phyloP scores from a whole-genome alignment of 2,113 vertebrate species.

The Rhipidura dahli region DNA sequence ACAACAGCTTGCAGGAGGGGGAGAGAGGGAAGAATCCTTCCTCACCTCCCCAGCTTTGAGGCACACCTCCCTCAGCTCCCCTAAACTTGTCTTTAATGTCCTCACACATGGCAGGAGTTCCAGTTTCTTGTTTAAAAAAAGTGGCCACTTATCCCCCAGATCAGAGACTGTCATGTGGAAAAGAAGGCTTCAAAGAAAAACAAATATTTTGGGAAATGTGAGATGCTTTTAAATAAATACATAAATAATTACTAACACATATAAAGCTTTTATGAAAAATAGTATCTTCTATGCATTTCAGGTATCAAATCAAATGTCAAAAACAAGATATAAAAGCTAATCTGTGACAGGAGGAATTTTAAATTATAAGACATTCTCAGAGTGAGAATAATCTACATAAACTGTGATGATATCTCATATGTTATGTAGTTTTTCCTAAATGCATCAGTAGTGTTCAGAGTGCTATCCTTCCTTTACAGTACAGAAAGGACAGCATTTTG shows the following conservation, averaged over 20 bases:
- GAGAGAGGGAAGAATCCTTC: slow-evolving; percentile 44
- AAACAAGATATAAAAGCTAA: background rate
- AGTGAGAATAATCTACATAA: slow-evolving; percentile 22
- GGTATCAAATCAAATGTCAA: background rate
- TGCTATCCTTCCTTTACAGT: background rate
- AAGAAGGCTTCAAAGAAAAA: background rate
- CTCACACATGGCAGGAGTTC: slow-evolving; percentile 18
- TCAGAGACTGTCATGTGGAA: background rate
- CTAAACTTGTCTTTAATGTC: slow-evolving; percentile 33
- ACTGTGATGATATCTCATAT: background rate
- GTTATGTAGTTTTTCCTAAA: background rate
- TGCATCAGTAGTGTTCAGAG: background rate
- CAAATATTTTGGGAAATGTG: background rate
- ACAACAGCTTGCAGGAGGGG: slow-evolving; percentile 51
- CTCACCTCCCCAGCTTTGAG: background rate
- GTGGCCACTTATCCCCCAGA: background rate
- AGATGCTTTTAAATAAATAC: background rate
- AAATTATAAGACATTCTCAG: background rate
- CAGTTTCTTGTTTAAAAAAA: background rate
- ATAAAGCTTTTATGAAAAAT: background rate
- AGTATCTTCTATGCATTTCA: background rate
- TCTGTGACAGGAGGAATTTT: background rate
- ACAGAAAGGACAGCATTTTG: background rate
- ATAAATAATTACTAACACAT: background rate
- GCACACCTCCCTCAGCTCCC: slow-evolving; percentile 48